Conservation (phyloP, 2,797 vertebrate genomes). For the Sebastolobus altivelis region DNA sequence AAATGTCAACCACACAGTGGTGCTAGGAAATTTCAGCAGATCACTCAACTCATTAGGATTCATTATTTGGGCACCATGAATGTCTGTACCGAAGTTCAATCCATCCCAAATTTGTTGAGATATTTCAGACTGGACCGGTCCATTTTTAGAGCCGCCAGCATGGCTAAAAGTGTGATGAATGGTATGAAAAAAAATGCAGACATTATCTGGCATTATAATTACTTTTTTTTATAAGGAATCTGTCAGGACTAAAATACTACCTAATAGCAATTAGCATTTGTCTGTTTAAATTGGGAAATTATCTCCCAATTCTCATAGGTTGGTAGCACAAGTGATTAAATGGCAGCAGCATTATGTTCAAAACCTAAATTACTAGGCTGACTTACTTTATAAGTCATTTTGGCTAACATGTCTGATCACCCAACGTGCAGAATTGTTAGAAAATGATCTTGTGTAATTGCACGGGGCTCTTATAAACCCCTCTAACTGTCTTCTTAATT, state of each 20-base stretch:
- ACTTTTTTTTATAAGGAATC: not conserved
- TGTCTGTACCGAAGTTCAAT: not conserved
- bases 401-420: constrained; percentile 14
- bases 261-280: not conserved
- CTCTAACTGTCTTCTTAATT: constrained; percentile 70
- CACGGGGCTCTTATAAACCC: constrained; percentile 35
- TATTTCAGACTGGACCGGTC: not conserved
- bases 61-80: not conserved
- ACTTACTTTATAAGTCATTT: constrained; percentile 11
- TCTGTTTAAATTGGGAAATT: not conserved
- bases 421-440: not conserved
- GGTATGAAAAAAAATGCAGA: too few relatives aligned
- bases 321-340: not conserved
- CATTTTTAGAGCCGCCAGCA: not conserved
- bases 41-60: not conserved
- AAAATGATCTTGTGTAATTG: constrained; percentile 37
- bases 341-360: not conserved
- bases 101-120: not conserved
- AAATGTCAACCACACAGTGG: not conserved
- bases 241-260: not conserved
- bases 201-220: too few relatives aligned
- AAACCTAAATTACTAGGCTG: not conserved
- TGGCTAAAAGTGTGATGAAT: not conserved
- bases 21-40: not conserved
- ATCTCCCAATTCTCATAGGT: not conserved